Percentiles rank a stretch among this genome's conserved stretches.
These are phyloP conservation scores for Sminthurides aquaticus DNA, from an alignment of 2,888 invertebrate species.

Conservation along the genomic window DNA sequence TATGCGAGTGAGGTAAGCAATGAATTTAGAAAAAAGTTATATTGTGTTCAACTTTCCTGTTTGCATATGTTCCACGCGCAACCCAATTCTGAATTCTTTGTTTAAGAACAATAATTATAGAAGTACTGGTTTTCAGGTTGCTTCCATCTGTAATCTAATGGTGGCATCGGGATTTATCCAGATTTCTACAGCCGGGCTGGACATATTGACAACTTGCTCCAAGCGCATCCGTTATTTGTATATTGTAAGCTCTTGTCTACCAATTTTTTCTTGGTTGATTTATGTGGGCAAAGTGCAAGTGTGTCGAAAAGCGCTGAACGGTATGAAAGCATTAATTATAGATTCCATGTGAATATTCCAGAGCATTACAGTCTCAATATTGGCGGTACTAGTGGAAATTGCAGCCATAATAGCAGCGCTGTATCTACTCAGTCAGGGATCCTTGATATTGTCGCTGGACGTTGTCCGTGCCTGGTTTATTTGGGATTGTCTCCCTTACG, in stretches of 20 bases:
- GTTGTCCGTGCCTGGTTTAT: constrained; percentile 35
- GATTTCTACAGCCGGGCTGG: constrained; percentile 29
- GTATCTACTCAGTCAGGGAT: constrained; percentile 24
- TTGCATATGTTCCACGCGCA: too few relatives aligned
- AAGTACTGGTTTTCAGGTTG: too few relatives aligned
- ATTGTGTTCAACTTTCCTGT: too few relatives aligned
- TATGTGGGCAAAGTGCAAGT: background rate
- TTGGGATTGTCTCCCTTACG: constrained; percentile 31
- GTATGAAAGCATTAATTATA: too few relatives aligned
- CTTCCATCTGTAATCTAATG: constrained; percentile 25
- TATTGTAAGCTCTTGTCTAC: constrained; percentile 26
- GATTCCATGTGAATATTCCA: too few relatives aligned
- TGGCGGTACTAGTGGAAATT: constrained; percentile 31
- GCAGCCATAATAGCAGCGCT: constrained; percentile 27
- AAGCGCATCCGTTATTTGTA: constrained; percentile 30
- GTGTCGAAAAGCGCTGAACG: background rate
- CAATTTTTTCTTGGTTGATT: background rate
- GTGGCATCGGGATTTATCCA: constrained; percentile 31
- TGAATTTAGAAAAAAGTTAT: too few relatives aligned
- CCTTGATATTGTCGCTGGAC: constrained; percentile 27
- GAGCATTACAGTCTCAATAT: constrained; percentile 22
- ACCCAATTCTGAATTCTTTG: too few relatives aligned
- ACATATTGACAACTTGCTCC: constrained; percentile 34
- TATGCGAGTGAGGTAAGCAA: constrained; percentile 17
- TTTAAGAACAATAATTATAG: too few relatives aligned